Evolutionary conservation across 2,888 invertebrate genomes (phyloP), one percentile per base, ranked within the genome.

Genomic region (Hermaeophaga mercurialis): DNA sequence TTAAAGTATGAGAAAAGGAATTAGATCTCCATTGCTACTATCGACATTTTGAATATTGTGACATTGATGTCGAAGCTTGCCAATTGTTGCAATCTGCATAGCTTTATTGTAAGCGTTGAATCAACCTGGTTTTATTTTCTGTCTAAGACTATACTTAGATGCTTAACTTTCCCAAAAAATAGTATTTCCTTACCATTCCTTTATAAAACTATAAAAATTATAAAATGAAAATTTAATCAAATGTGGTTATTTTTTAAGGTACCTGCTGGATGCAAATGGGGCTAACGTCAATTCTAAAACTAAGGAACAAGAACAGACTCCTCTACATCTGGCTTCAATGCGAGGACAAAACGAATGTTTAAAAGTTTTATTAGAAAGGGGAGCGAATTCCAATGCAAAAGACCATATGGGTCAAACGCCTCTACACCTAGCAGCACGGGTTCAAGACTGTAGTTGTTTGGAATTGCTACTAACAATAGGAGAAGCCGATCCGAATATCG

Each of bases 241-340:
- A n/a, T n/a, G n/a, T n/a, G n/a, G n/a, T 22, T 22, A 5, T 22
- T 7, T 8, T 26, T 26, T 26, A 2, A 82, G 85, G 65, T 84
- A 89, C 63, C 81, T 95, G 61, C 74, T 92, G 34, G 87, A 88
- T 64, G 85, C 86, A 2, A 87, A 90, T 41, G 83, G 85, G 56
- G 83, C 85, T 1, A 85, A 90, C 69, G 82, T 89, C 1, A 85
- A 90, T 66, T 83, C 85, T 0, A 81, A 86, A 60, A 88, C 89
- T 38, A 83, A 85, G 2, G 88, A 87, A 54, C 87, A 89, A 67
- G 87, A 89, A 60, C 86, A 89, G 7, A 90, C 90, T 0, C 87
- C 91, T 0, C 72, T 92, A 52, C 94, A 95, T 79, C 79, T 94
- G 60, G 93, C 94, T 0, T 92, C 94, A 0, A 92, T 93, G 72